Conservation (phyloP, 2,113 vertebrate genomes). For the Myxocyprinus asiaticus region DNA sequence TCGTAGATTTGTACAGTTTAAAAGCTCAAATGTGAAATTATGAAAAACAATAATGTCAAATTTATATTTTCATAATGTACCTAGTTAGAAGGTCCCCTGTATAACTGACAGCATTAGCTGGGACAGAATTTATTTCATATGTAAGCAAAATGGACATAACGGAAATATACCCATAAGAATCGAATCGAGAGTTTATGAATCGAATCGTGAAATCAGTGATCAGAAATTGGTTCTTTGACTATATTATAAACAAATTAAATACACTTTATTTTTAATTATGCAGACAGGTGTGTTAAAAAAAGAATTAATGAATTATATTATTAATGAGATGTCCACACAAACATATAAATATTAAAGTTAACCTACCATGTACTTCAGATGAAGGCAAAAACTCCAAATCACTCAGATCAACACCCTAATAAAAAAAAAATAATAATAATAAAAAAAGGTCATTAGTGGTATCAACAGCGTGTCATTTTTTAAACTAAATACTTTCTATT, state of each 20-base stretch:
- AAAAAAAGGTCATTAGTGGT: neutral
- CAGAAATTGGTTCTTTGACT: neutral
- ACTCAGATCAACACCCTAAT: conserved; percentile 14
- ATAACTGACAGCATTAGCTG: too few species aligned
- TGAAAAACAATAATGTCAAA: too few species aligned
- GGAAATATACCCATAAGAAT: too few species aligned
- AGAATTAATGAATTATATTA: neutral
- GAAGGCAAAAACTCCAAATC: neutral
- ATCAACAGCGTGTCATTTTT: neutral
- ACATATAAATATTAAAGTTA: neutral
- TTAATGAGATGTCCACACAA: neutral
- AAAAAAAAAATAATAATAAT: neutral
- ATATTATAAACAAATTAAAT: too few species aligned
- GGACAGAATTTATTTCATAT: too few species aligned
- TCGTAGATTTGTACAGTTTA: too few species aligned
- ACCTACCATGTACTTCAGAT: conserved; percentile 37
- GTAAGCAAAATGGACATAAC: neutral
- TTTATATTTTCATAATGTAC: too few species aligned
- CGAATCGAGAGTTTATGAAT: too few species aligned
- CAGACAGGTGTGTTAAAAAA: too few species aligned
- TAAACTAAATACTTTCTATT: neutral
- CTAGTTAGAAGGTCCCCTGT: too few species aligned
- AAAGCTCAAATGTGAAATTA: too few species aligned
- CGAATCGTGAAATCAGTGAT: neutral
- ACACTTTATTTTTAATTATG: too few species aligned